A percentile compares a stretch with the other conserved stretches of the same genome.
These are phyloP conservation scores for Spea multiplicata DNA, from an alignment of 2,113 vertebrate species.

Conservation along the genomic window DNA sequence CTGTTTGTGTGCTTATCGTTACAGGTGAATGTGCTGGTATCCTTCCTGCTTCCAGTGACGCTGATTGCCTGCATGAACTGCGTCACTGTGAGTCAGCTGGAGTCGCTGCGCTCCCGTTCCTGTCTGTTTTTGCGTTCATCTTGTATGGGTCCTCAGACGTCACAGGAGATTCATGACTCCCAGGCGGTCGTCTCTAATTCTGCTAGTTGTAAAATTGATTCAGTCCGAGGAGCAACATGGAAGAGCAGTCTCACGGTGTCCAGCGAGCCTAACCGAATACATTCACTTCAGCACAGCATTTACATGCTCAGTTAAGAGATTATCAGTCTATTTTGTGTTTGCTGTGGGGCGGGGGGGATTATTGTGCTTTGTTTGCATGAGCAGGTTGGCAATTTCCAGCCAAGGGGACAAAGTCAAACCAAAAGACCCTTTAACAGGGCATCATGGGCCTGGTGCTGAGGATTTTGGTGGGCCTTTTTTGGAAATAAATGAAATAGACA, in stretches of 20 bases:
- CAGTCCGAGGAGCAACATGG: slow-evolving; percentile 2
- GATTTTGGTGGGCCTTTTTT: no score
- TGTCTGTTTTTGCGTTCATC: slow-evolving; percentile 8
- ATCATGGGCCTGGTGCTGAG: no score
- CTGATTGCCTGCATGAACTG: slow-evolving; percentile 51
- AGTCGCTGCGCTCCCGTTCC: slow-evolving; percentile 51
- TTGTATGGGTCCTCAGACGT: slow-evolving; percentile 26
- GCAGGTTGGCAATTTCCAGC: no score
- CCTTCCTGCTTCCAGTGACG: slow-evolving; percentile 55
- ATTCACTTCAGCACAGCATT: slow-evolving; percentile 48
- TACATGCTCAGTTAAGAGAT: slow-evolving; percentile 55
- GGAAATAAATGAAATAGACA: no score
- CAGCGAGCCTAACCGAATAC: slow-evolving; percentile 47
- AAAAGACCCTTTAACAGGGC: no score
- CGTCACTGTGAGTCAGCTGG: slow-evolving; percentile 50
- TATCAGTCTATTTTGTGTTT: no score
- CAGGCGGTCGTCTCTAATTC: slow-evolving; percentile 28
- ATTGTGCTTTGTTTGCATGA: no score
- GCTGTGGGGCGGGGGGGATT: no score
- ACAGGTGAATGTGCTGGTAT: slow-evolving; percentile 54
- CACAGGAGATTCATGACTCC: slow-evolving; percentile 34
- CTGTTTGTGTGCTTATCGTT: neutral
- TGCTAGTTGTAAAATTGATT: slow-evolving; percentile 15
- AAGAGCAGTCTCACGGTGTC: slow-evolving; percentile 47
- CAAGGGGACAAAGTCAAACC: no score